Conservation (phyloP, 2,113 vertebrate species). For the Vombatus ursinus region DNA sequence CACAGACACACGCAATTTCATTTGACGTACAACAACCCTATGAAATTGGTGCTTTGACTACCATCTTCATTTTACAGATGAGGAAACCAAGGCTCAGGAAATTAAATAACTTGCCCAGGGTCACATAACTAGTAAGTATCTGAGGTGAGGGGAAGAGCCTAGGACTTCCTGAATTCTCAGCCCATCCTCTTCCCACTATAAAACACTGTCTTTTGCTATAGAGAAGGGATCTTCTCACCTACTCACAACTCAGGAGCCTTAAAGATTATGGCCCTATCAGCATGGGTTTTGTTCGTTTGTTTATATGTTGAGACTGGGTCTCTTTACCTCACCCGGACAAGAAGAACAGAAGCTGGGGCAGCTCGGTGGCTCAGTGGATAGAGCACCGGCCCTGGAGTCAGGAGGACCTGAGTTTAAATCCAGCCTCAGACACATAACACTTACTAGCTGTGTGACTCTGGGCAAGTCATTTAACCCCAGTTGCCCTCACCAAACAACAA, state of each 20-base stretch:
- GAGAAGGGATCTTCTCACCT: not conserved
- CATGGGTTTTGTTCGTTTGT: not conserved
- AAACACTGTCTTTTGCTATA: not conserved
- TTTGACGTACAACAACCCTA: not conserved
- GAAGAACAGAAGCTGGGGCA: no score
- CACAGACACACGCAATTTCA: not conserved
- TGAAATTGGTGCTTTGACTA: not conserved
- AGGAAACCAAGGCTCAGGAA: not conserved
- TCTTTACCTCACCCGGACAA: not conserved
- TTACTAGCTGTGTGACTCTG: no score
- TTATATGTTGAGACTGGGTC: not conserved
- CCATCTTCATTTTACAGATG: not conserved
- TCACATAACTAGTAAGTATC: no score
- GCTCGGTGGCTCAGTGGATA: no score
- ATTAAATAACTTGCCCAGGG: not conserved
- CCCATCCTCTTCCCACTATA: not conserved
- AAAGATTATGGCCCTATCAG: not conserved
- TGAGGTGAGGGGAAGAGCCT: not conserved
- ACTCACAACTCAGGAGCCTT: not conserved
- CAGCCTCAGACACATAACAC: no score
- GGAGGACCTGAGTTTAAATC: no score
- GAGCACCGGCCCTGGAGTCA: no score
- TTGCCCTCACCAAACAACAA: no score
- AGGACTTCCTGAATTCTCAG: not conserved
- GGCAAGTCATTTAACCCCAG: no score